A percentile compares a stretch with the other conserved stretches of the same genome.
phyloP scores from a whole-genome alignment of 2,888 invertebrate genomes.

The Chironomus riparius region DNA sequence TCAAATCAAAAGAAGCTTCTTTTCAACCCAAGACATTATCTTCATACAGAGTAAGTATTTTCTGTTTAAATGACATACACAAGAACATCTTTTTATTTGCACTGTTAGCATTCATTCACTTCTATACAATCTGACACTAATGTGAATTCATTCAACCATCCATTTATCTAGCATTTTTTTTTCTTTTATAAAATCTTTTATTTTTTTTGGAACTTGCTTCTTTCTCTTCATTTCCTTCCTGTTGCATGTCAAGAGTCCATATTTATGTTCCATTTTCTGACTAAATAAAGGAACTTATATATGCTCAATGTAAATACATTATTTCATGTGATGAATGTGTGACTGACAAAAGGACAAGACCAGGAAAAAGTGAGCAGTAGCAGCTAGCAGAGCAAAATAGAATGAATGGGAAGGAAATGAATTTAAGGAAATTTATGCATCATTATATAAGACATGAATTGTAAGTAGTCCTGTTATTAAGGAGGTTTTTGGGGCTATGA shows the following conservation, averaged over 20 bases:
- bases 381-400: not conserved
- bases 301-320: not conserved
- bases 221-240: not conserved
- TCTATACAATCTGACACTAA: not conserved
- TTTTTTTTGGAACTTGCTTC: not conserved
- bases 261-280: not conserved
- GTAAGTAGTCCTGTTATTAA: too few relatives aligned
- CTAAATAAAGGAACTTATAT: not conserved
- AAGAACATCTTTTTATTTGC: too few relatives aligned
- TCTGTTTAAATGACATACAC: too few relatives aligned
- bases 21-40: too few relatives aligned
- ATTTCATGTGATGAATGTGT: not conserved
- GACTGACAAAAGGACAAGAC: not conserved
- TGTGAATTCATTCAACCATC: not conserved
- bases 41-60: too few relatives aligned
- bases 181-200: not conserved
- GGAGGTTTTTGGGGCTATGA: too few relatives aligned
- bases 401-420: not conserved
- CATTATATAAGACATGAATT: not conserved
- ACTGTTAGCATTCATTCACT: too few relatives aligned
- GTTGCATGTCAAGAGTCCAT: slow-evolving; percentile 3
- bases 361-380: not conserved
- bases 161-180: not conserved
- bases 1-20: too few relatives aligned
- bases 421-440: not conserved